Conservation (phyloP, 2,113 vertebrate genomes). For the Poeciliopsis occidentalis region DNA sequence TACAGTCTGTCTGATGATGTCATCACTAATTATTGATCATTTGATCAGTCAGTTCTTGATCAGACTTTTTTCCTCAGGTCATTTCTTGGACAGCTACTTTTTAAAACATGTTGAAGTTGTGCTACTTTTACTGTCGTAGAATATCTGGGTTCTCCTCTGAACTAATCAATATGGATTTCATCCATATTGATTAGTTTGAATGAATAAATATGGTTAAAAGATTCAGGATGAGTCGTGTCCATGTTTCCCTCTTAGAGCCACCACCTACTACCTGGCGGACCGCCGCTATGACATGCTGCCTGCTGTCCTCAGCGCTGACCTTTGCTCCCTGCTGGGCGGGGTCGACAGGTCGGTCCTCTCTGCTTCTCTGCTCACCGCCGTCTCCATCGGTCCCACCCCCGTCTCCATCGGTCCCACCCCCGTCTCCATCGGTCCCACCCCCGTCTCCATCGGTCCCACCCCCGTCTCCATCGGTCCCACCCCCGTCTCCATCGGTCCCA, state of each 20-base stretch:
- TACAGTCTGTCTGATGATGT: no score
- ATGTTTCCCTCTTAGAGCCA: constrained; percentile 80
- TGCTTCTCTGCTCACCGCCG: rapidly evolving
- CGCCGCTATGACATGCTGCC: constrained; percentile 96
- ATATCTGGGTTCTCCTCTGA: no score
- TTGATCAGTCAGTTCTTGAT: no score
- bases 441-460: neutral
- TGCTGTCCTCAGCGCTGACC: constrained; percentile 84
- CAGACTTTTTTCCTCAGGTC: no score
- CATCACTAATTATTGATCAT: no score
- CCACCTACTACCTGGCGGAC: constrained; percentile 93
- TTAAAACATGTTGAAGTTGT: no score
- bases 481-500: constrained; percentile 23
- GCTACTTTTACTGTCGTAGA: no score
- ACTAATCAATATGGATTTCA: no score
- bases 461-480: neutral
- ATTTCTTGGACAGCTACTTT: no score
- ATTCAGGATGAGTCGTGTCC: neutral
- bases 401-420: neutral
- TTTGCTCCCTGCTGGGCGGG: constrained; percentile 93
- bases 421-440: constrained; percentile 38
- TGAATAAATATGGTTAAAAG: no score
- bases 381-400: constrained; percentile 24
- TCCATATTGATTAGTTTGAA: no score
- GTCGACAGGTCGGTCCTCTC: constrained; percentile 85